A percentile compares a stretch with the other conserved stretches of the same genome.
phyloP scores from a whole-genome alignment of 2,888 invertebrate genomes.

The Xylota segnis region DNA sequence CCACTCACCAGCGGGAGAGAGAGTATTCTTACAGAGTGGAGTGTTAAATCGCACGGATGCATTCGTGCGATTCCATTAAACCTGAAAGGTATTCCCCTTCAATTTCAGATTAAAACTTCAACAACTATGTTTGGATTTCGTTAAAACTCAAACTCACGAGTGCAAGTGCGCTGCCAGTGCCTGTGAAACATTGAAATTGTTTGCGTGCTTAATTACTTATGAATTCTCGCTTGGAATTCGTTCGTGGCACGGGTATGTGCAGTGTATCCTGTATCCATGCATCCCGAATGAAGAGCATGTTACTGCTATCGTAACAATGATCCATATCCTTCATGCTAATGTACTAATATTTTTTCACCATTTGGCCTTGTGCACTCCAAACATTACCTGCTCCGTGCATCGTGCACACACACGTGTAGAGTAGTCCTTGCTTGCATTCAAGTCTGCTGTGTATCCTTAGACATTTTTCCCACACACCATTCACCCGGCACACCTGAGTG shows the following conservation, averaged over 20 bases:
- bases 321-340: conserved; percentile 66
- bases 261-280: background rate
- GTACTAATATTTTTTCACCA: conserved; percentile 70
- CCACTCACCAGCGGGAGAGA: background rate
- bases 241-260: too few species aligned
- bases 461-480: conserved; percentile 1
- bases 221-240: conserved; percentile 9
- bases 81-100: background rate
- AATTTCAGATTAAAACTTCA: conserved; percentile 1
- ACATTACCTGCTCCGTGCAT: conserved; percentile 23
- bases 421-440: conserved; percentile 17
- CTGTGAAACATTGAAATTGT: conserved; percentile 20
- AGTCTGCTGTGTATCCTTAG: conserved; percentile 50
- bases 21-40: background rate
- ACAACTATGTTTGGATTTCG: background rate
- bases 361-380: conserved; percentile 60
- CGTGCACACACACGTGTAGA: too few species aligned
- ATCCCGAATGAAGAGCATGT: conserved; percentile 10
- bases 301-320: conserved; percentile 46
- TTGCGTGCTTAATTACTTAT: conserved; percentile 42
- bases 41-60: background rate
- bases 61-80: conserved; percentile 3
- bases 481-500: background rate
- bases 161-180: background rate
- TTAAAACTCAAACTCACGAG: background rate